phyloP scores from a whole-genome alignment of 2,888 invertebrate genomes.

The Ceratothoa steindachneri region DNA sequence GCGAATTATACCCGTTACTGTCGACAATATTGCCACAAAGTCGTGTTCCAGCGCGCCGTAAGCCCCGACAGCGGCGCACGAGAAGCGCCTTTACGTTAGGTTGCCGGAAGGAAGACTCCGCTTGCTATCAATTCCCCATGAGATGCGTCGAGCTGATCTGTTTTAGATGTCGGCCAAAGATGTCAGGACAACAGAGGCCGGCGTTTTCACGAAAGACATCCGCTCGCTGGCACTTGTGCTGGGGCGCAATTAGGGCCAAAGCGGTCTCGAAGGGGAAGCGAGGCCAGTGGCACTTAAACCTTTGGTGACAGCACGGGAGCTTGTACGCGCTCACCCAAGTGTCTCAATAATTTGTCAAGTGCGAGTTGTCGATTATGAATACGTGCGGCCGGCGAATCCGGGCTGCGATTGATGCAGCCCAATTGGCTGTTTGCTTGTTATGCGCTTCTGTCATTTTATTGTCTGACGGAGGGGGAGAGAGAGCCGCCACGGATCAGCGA shows the following conservation, averaged over 20 bases:
- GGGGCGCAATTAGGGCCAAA: conserved; percentile 3
- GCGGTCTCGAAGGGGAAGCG: not conserved
- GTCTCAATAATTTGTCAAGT: conserved; percentile 34
- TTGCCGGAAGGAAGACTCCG: not conserved
- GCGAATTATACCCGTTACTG: conserved; percentile 15
- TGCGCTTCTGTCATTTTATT: not conserved
- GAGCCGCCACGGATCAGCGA: not conserved
- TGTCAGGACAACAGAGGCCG: not conserved
- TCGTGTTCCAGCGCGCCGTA: not conserved
- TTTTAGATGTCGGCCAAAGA: conserved; percentile 8
- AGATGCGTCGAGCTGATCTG: conserved; percentile 13
- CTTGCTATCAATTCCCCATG: not conserved
- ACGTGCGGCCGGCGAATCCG: not conserved
- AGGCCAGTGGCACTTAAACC: not conserved
- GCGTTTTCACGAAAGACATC: not conserved
- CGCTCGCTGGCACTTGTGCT: not conserved
- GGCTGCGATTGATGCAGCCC: conserved; percentile 6
- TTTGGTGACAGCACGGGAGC: conserved; percentile 10
- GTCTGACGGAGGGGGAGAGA: not conserved
- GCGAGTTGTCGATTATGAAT: conserved; percentile 25
- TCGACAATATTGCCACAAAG: conserved; percentile 13
- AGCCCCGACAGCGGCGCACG: not conserved
- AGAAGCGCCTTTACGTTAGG: not conserved
- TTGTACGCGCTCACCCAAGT: conserved; percentile 28
- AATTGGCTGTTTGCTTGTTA: conserved; percentile 10